Conservation (phyloP, 2,113 vertebrate genomes). For the Oryzias celebensis region DNA sequence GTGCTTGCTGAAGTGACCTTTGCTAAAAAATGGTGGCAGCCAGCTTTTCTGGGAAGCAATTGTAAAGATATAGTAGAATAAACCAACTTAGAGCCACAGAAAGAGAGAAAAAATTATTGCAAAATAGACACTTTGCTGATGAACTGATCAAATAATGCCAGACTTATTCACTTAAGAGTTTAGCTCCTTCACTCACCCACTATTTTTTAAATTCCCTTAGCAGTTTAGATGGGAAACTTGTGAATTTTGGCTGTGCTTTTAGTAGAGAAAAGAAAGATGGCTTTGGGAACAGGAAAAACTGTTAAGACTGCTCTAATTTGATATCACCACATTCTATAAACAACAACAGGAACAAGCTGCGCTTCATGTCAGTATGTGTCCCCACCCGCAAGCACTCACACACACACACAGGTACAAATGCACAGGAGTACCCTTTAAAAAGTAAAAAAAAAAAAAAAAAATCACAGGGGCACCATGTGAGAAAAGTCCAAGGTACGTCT, state of each 20-base stretch:
- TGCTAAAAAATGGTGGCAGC: constrained; percentile 9
- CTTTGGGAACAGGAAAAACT: constrained; percentile 61
- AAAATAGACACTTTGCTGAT: constrained; percentile 1
- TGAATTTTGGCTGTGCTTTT: constrained; percentile 12
- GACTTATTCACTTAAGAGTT: constrained; percentile 19
- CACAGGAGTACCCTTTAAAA: constrained; percentile 4
- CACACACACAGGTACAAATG: not conserved
- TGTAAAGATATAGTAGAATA: constrained; percentile 1
- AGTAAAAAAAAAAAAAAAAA: constrained; percentile 17
- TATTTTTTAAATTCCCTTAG: constrained; percentile 6
- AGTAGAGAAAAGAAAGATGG: constrained; percentile 40
- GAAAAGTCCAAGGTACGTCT: constrained; percentile 61
- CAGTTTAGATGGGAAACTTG: constrained; percentile 9
- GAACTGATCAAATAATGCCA: constrained; percentile 17
- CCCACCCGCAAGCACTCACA: constrained; percentile 17
- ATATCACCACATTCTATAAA: constrained; percentile 74
- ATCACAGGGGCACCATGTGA: constrained; percentile 54
- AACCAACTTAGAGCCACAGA: constrained; percentile 1
- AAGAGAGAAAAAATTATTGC: not conserved
- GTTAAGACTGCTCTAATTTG: constrained; percentile 71
- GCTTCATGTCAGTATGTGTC: constrained; percentile 60
- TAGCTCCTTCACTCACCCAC: constrained; percentile 1
- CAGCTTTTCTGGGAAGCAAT: constrained; percentile 5
- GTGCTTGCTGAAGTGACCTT: not conserved
- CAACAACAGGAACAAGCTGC: constrained; percentile 67